A percentile compares a stretch with the other conserved stretches of the same genome.
Conservation (phyloP, 1,140 invertebrate species). For the Pseudomyrmex dendroicus region DNA sequence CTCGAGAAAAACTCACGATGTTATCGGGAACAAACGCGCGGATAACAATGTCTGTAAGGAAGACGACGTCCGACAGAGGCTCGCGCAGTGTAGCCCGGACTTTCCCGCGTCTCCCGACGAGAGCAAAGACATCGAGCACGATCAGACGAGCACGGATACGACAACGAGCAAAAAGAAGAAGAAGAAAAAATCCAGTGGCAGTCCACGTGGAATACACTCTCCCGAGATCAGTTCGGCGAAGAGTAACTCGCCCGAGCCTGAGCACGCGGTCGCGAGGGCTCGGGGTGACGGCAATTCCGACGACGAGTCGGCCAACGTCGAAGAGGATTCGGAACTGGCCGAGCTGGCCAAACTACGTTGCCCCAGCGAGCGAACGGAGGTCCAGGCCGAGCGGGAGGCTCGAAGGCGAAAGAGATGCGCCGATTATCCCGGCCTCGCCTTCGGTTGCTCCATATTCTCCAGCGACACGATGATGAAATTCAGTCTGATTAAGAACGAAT, state of each 20-base stretch:
- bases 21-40: slow-evolving; percentile 6
- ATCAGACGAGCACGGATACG: slow-evolving; percentile 7
- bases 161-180: not conserved
- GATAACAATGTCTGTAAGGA: slow-evolving; percentile 60
- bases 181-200: too few species aligned
- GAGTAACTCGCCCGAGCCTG: slow-evolving; percentile 75
- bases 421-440: slow-evolving; percentile 96
- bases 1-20: not conserved
- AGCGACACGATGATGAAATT: slow-evolving; percentile 99
- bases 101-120: slow-evolving; percentile 24
- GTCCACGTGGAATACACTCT: slow-evolving; percentile 38
- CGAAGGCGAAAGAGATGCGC: slow-evolving; percentile 91
- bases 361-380: slow-evolving; percentile 94
- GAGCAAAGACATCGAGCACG: slow-evolving; percentile 35
- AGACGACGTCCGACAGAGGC: slow-evolving; percentile 73
- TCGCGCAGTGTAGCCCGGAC: slow-evolving; percentile 83
- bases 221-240: slow-evolving; percentile 10
- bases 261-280: slow-evolving; percentile 85
- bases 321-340: slow-evolving; percentile 91
- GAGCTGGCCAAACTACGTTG: slow-evolving; percentile 93
- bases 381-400: slow-evolving; percentile 93
- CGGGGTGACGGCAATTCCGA: slow-evolving; percentile 85
- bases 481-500: slow-evolving; percentile 97
- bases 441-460: slow-evolving; percentile 96
- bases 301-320: slow-evolving; percentile 82